Conservation (phyloP, 2,113 vertebrate species). For the Fregata magnificens region DNA sequence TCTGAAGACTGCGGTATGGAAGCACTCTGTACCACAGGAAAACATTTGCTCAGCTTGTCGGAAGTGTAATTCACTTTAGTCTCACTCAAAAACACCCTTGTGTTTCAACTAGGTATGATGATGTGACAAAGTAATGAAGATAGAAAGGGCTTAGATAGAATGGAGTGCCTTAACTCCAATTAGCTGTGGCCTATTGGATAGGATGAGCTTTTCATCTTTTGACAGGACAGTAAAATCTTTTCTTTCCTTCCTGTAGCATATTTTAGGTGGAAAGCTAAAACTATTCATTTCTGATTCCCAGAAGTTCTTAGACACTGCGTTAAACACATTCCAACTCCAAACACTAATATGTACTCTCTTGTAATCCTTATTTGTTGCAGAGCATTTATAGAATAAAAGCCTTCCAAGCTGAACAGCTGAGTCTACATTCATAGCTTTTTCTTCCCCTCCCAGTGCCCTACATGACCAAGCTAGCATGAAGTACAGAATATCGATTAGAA, state of each 20-base stretch:
- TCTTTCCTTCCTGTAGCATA: not conserved
- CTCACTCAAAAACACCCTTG: not conserved
- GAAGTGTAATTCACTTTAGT: not conserved
- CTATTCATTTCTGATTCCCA: not conserved
- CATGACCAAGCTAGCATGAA: slow-evolving; percentile 55
- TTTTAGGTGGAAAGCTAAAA: not conserved
- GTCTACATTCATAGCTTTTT: not conserved
- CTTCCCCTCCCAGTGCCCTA: not conserved
- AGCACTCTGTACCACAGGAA: not conserved
- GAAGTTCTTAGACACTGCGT: not conserved
- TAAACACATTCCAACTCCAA: not conserved
- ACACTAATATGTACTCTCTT: not conserved
- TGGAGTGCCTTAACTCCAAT: not conserved
- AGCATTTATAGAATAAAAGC: slow-evolving; percentile 22
- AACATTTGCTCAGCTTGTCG: not conserved
- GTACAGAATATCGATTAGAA: slow-evolving; percentile 64
- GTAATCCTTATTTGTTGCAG: slow-evolving; percentile 14
- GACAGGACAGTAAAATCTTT: not conserved
- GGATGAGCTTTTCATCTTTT: not conserved
- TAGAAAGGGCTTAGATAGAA: not conserved
- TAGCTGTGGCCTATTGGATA: not conserved
- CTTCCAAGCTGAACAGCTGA: slow-evolving; percentile 40
- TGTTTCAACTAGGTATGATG: not conserved
- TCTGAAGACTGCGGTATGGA: not conserved
- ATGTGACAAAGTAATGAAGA: not conserved